These are phyloP conservation scores for Calonectris borealis DNA, from an alignment of 2,113 vertebrate genomes.

Conservation along the genomic window DNA sequence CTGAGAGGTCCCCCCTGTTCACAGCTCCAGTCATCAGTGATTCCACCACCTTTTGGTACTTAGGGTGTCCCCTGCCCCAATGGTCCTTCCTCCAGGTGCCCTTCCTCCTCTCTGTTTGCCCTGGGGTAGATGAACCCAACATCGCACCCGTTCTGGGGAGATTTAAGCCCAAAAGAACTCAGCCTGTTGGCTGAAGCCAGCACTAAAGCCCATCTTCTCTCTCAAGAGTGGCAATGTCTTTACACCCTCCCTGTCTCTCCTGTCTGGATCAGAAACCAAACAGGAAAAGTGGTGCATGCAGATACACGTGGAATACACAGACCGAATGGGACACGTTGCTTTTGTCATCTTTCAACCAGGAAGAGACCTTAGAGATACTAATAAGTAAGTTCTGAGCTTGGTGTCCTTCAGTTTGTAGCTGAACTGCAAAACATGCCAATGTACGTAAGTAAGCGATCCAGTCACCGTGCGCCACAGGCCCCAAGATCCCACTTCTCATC, in stretches of 20 bases:
- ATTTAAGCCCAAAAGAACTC: background rate
- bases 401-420: background rate
- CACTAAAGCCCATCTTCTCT: background rate
- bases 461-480: background rate
- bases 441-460: fast-evolving
- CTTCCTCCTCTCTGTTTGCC: background rate
- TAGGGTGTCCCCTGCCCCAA: background rate
- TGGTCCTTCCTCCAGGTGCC: background rate
- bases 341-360: background rate
- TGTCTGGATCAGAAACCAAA: background rate
- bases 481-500: background rate
- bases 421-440: background rate
- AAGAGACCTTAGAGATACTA: background rate
- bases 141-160: background rate
- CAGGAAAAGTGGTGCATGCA: background rate
- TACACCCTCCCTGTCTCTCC: background rate
- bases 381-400: background rate
- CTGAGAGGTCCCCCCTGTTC: background rate
- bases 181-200: background rate
- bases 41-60: background rate
- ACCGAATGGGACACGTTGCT: fast-evolving
- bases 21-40: background rate
- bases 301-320: background rate
- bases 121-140: background rate
- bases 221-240: background rate